These are phyloP conservation scores for Eutrigla gurnardus DNA, from an alignment of 2,797 vertebrate genomes.

Conservation along the genomic window DNA sequence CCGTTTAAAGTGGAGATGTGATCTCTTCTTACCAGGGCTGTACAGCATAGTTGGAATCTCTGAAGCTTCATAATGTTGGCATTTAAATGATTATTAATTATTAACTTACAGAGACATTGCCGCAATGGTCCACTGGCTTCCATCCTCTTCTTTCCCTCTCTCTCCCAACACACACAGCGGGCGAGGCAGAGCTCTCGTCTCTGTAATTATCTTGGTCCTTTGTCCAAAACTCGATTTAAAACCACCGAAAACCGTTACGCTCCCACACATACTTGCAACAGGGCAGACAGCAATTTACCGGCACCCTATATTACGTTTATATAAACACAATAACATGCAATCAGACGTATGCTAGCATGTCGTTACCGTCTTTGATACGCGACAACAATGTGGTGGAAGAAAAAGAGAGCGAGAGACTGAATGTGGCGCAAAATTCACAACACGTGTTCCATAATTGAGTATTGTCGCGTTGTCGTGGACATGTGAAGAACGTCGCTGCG, in stretches of 20 bases:
- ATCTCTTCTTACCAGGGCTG: too few species aligned
- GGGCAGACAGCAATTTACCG: too few species aligned
- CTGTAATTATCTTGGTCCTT: not conserved
- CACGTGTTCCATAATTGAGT: not conserved
- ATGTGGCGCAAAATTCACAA: not conserved
- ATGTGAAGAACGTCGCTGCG: too few species aligned
- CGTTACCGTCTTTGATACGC: not conserved
- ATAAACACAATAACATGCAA: not conserved
- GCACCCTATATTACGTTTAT: too few species aligned
- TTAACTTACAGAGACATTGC: not conserved
- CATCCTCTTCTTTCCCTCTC: not conserved
- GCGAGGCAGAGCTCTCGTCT: too few species aligned
- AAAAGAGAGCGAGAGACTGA: not conserved
- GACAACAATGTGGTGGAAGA: too few species aligned
- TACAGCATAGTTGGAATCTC: not conserved
- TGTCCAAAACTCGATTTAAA: not conserved
- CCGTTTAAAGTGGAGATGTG: not conserved
- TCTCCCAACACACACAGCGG: not conserved
- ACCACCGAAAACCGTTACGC: too few species aligned
- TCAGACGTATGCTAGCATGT: not conserved
- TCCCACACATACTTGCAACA: not conserved
- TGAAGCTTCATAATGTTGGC: not conserved
- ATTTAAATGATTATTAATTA: not conserved
- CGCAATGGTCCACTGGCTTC: not conserved
- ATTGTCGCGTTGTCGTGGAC: not conserved